Percentiles rank a stretch among this genome's conserved stretches.
These are phyloP conservation scores for Oreochromis tanganicae DNA, from an alignment of 2,113 vertebrate species.

Conservation along the genomic window DNA sequence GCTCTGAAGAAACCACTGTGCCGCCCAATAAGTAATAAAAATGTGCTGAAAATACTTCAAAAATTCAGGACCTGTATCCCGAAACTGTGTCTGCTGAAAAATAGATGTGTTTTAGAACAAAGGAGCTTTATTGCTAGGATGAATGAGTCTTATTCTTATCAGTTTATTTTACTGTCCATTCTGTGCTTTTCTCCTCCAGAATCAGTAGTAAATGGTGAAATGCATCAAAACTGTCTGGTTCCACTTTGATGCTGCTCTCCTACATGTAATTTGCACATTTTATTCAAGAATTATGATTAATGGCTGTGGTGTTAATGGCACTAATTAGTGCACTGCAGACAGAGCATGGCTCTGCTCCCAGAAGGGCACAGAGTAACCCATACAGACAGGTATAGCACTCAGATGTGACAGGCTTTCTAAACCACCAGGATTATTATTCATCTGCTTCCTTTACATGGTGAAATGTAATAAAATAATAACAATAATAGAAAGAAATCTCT, in stretches of 20 bases:
- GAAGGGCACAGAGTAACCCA: neutral
- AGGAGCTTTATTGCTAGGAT: neutral
- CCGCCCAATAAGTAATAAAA: neutral
- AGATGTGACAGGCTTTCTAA: neutral
- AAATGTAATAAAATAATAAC: neutral
- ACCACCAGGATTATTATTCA: neutral
- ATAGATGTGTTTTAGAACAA: neutral
- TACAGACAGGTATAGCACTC: neutral
- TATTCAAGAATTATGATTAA: slow-evolving; percentile 22
- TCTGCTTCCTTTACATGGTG: neutral
- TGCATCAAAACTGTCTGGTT: neutral
- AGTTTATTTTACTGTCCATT: neutral
- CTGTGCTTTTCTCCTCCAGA: neutral
- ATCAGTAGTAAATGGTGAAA: neutral
- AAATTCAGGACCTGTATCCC: neutral
- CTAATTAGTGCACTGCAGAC: neutral
- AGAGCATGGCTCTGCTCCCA: neutral
- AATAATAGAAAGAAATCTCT: neutral
- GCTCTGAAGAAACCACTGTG: neutral
- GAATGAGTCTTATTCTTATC: neutral
- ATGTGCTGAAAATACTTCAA: neutral
- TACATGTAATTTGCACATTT: slow-evolving; percentile 11
- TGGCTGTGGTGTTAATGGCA: neutral
- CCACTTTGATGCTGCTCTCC: neutral
- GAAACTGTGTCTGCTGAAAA: neutral